Percentiles rank a stretch among this genome's conserved stretches.
Evolutionary conservation across 92 coral and sea anemone genomes (phyloP).

Genomic region (Phenganax stokvisi): DNA sequence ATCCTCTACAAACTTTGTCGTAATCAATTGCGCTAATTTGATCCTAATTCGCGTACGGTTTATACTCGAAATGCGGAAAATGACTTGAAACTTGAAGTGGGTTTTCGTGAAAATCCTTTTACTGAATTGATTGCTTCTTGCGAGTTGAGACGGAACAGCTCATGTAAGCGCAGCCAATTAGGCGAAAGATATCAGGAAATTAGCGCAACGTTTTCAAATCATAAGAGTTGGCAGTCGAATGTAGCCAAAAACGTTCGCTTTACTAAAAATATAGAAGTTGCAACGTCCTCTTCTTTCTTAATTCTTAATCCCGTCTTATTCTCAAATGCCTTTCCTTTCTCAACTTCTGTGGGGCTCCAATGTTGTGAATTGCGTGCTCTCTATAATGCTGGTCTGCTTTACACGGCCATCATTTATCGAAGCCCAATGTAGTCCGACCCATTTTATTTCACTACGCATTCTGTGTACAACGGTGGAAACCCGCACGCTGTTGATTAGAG

Average conservation of each 20-base stretch:
- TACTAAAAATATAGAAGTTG: background rate
- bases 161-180: background rate
- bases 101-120: background rate
- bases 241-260: no score
- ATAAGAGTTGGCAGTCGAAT: no score
- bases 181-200: background rate
- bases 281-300: background rate
- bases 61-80: conserved; percentile 23
- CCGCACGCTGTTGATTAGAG: no score
- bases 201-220: no score
- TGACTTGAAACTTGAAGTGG: conserved; percentile 22
- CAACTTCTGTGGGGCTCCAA: no score
- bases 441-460: background rate
- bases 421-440: conserved; percentile 2
- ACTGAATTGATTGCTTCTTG: conserved; percentile 7
- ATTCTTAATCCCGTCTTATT: background rate
- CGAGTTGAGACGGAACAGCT: background rate
- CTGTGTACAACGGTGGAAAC: no score
- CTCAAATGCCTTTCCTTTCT: no score
- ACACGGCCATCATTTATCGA: conserved; percentile 7
- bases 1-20: no score
- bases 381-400: background rate
- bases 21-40: background rate
- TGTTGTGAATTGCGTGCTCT: no score
- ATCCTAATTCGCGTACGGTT: background rate